These are phyloP conservation scores for Coendou prehensilis DNA, from an alignment of 2,797 vertebrate genomes.

Conservation along the genomic window DNA sequence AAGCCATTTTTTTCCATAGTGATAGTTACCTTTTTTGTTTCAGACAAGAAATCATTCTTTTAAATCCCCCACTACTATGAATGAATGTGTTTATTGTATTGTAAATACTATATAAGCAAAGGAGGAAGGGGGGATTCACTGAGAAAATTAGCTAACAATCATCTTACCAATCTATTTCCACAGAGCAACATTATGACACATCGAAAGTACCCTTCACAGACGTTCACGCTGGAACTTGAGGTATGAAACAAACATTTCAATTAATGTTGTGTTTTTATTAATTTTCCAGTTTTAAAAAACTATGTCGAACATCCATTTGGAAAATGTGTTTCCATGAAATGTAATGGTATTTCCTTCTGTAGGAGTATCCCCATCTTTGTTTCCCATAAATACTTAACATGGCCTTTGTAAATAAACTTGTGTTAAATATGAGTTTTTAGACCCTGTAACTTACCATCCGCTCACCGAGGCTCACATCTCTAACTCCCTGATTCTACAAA, in stretches of 20 bases:
- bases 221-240: background rate
- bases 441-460: background rate
- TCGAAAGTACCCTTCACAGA: background rate
- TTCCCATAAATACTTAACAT: background rate
- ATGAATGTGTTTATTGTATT: slow-evolving; percentile 12
- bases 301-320: background rate
- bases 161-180: background rate
- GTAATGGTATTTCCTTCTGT: background rate
- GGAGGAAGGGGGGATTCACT: background rate
- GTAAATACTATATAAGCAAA: background rate
- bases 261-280: background rate
- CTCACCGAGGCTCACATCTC: background rate
- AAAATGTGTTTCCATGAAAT: slow-evolving; percentile 42
- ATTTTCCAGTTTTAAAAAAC: slow-evolving; percentile 28
- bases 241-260: slow-evolving; percentile 16
- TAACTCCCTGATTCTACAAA: background rate
- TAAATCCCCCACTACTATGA: background rate
- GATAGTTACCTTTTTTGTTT: slow-evolving; percentile 32
- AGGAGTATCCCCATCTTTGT: background rate
- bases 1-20: slow-evolving; percentile 47
- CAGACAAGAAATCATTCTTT: slow-evolving; percentile 8
- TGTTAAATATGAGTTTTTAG: slow-evolving; percentile 39
- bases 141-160: slow-evolving; percentile 34
- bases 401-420: slow-evolving; percentile 57
- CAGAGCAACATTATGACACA: background rate